A percentile compares a stretch with the other conserved stretches of the same genome.
These are phyloP conservation scores for Akabosia matsudoensis DNA, from an alignment of 1,140 invertebrate genomes.

Conservation along the genomic window DNA sequence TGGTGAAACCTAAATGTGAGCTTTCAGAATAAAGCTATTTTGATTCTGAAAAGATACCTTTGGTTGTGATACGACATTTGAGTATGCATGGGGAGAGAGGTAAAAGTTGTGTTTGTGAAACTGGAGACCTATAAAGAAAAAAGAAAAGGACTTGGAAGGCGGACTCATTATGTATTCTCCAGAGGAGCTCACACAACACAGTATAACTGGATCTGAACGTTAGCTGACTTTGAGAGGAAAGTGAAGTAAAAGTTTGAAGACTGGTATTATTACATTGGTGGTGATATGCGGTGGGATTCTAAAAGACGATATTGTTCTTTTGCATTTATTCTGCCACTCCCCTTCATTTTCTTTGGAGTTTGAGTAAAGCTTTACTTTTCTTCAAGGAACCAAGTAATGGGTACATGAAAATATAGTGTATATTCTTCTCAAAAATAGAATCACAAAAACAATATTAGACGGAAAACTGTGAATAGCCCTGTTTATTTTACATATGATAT, in stretches of 20 bases:
- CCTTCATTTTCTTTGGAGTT: too few relatives aligned
- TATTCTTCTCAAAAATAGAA: background rate
- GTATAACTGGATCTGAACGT: background rate
- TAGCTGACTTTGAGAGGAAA: too few relatives aligned
- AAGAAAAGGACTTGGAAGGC: background rate
- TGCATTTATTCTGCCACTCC: too few relatives aligned
- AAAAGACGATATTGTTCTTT: too few relatives aligned
- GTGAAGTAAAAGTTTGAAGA: background rate
- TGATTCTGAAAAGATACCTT: too few relatives aligned
- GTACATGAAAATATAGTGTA: too few relatives aligned
- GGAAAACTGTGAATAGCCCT: background rate
- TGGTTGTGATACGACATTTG: too few relatives aligned
- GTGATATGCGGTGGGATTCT: background rate
- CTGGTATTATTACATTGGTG: background rate
- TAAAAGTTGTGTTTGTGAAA: background rate
- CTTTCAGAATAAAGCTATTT: too few relatives aligned
- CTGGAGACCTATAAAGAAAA: background rate
- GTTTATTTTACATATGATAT: background rate
- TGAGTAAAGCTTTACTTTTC: too few relatives aligned
- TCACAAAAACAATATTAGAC: background rate
- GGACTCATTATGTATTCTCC: constrained; percentile 15
- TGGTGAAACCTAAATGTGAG: too few relatives aligned
- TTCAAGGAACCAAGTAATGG: too few relatives aligned
- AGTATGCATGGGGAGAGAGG: background rate
- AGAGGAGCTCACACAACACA: background rate